Evolutionary conservation across 2,113 vertebrate genomes (phyloP).

Genomic region (Penelope pileata): DNA sequence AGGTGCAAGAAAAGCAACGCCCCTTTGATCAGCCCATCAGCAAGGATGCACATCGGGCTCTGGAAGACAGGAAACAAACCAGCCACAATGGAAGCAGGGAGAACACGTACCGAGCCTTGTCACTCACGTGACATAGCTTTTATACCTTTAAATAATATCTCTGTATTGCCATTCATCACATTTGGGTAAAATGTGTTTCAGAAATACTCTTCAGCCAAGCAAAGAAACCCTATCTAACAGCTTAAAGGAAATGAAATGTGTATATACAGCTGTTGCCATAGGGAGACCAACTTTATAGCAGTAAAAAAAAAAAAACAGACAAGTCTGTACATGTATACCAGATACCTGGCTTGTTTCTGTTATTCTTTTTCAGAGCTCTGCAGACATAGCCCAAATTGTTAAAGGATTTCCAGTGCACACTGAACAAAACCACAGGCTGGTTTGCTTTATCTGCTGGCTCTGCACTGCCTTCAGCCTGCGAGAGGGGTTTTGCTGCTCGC

Average conservation of each 20-base stretch:
- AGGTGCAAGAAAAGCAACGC: not conserved
- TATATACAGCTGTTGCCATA: not conserved
- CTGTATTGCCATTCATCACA: not conserved
- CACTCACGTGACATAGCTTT: fast-evolving
- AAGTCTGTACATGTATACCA: not conserved
- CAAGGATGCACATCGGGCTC: not conserved
- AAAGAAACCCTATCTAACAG: not conserved
- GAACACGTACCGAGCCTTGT: not conserved
- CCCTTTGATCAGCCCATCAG: not conserved
- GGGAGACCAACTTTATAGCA: not conserved
- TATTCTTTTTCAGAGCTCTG: not conserved
- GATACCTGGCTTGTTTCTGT: not conserved
- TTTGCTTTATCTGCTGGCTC: not conserved
- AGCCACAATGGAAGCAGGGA: not conserved
- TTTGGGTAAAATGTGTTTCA: fast-evolving
- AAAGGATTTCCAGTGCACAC: not conserved
- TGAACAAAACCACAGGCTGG: fast-evolving
- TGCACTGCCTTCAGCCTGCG: not conserved
- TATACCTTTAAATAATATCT: not conserved
- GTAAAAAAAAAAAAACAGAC: not conserved
- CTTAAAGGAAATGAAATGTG: fast-evolving
- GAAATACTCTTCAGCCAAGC: not conserved
- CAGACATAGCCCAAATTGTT: not conserved
- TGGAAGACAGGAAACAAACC: not conserved
- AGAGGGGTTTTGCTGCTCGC: fast-evolving